Evolutionary conservation across 2,797 vertebrate species (phyloP).

Genomic region (Capromys pilorides): DNA sequence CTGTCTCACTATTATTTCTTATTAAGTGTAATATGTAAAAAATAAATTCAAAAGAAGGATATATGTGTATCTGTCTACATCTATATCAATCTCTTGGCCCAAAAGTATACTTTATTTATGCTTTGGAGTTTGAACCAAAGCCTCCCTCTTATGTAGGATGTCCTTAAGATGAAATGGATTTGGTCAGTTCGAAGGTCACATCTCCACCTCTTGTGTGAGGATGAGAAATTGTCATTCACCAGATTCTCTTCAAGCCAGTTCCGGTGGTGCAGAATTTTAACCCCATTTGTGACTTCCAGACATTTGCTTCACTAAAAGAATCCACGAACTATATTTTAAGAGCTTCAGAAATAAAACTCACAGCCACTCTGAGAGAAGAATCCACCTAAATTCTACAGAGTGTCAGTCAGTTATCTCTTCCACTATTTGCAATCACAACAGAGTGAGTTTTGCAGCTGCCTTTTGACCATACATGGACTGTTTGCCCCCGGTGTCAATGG

Average conservation of each 20-base stretch:
- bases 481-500: slow-evolving; percentile 51
- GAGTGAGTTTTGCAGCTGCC: slow-evolving; percentile 54
- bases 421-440: background rate
- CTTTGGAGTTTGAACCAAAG: slow-evolving; percentile 27
- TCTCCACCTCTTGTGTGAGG: background rate
- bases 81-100: background rate
- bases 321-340: slow-evolving; percentile 32
- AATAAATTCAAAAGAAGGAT: too few relatives aligned
- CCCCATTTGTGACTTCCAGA: background rate
- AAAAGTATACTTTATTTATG: background rate
- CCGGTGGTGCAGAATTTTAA: background rate
- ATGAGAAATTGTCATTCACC: background rate
- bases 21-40: too few relatives aligned
- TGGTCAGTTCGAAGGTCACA: background rate
- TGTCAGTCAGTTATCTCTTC: slow-evolving; percentile 54
- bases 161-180: background rate
- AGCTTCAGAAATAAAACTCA: slow-evolving; percentile 1
- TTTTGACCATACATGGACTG: background rate
- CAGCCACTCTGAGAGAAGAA: background rate
- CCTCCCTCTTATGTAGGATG: background rate
- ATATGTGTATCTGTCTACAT: background rate
- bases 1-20: too few relatives aligned
- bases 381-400: slow-evolving; percentile 22
- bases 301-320: background rate
- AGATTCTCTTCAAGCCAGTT: background rate